Base-by-base conservation (phyloP, 2,797 vertebrate genomes). In the Phylloscopus collybita region DNA sequence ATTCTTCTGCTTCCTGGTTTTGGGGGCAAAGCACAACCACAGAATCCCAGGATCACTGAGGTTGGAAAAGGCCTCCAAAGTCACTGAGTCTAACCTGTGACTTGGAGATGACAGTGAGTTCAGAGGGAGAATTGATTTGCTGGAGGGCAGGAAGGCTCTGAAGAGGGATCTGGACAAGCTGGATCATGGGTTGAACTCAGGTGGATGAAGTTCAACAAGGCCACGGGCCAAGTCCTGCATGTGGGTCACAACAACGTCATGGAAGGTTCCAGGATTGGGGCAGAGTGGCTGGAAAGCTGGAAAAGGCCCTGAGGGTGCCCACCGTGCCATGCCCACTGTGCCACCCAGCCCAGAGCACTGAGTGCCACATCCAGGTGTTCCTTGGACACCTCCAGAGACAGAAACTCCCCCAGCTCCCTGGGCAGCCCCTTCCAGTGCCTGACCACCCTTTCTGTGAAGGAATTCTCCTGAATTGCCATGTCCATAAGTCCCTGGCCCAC, bases 261-360 rank as follows among this genome's bases (percentile, higher is more conserved):
- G 38, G 45, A 47, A 72, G 36, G 18, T 32, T 60, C 32, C 53
- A 60, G 45, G 18, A 23, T 1, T 27, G 45, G 32, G 53, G 27
- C 45, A 75, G 18, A 38, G 54, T 18, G 42, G 38, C 36, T 67
- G 62, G 61, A 44, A 50, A 74, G 50, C 34, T 59, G 71, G 62
- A 20, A 45, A 76, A 29, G 72, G 38, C 13, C 27, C 23, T 38
- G 47, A 23, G 15, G 18, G 7, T 38, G 54, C 22, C 40, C 40
- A 40, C 40, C 13, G 14, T 40, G 40, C 0, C 0, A 47, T 30
- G 2, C 9, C 22, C 42, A 26, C 49, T 17, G 1, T 56, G 50
- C 32, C 17, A 59, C 23, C 30, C 71, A 59, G 32, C 36, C 32
- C 57, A 56, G 42, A 30, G 49, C 65, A 3, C 74, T 26, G 34